Evolutionary conservation across 2,113 vertebrate species (phyloP).

Genomic region (Clarias gariepinus): DNA sequence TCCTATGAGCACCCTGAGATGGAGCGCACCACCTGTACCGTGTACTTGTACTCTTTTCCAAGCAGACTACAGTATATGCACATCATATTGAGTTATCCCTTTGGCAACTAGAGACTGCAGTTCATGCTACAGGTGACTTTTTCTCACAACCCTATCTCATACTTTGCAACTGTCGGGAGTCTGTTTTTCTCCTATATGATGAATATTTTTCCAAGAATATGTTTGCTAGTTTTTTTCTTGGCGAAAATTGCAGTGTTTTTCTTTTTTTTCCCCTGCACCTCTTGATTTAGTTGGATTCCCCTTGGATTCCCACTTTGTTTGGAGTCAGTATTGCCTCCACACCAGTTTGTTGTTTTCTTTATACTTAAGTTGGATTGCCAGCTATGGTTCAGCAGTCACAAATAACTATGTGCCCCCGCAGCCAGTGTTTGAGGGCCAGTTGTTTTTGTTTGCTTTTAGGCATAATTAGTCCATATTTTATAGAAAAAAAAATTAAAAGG

Average conservation of each 20-base stretch:
- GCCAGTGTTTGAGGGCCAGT: not conserved
- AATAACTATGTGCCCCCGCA: not conserved
- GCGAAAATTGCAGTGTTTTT: not conserved
- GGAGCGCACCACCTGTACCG: not conserved
- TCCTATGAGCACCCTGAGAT: not conserved
- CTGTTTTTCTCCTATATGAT: not conserved
- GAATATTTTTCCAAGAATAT: not conserved
- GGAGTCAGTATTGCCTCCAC: not conserved
- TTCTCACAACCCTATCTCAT: not conserved
- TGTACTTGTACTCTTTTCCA: not conserved
- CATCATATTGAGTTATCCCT: not conserved
- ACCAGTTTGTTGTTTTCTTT: not conserved
- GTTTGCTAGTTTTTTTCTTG: not conserved
- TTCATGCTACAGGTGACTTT: not conserved
- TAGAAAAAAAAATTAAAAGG: not conserved
- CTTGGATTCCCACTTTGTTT: not conserved
- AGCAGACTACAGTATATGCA: not conserved
- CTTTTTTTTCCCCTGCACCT: not conserved
- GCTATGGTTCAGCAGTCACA: conserved; percentile 9
- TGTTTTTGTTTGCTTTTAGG: not conserved
- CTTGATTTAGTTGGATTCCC: conserved; percentile 3
- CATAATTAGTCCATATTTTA: not conserved
- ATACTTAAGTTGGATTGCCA: not conserved
- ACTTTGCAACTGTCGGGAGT: not conserved
- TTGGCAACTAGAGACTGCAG: not conserved